These are phyloP conservation scores for Chaetodon trifascialis DNA, from an alignment of 2,113 vertebrate genomes.

Conservation along the genomic window DNA sequence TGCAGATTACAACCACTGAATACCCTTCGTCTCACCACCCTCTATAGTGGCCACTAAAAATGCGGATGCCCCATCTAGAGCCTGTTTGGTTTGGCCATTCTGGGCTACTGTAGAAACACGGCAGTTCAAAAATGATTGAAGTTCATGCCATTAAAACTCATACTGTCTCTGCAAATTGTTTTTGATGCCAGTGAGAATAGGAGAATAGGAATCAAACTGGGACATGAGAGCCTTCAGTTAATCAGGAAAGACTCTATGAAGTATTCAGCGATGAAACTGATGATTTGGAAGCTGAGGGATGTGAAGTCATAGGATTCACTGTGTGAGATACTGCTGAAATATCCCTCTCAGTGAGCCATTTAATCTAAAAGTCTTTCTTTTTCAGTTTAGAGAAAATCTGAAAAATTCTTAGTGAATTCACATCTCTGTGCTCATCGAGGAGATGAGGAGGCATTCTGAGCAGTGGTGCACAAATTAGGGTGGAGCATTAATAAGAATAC, in stretches of 20 bases:
- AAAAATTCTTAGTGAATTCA: background rate
- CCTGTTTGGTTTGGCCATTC: too few species aligned
- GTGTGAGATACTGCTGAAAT: background rate
- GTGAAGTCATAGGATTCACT: slow-evolving; percentile 15
- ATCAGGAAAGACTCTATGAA: slow-evolving; percentile 20
- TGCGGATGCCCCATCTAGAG: too few species aligned
- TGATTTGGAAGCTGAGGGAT: slow-evolving; percentile 33
- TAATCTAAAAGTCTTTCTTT: slow-evolving; percentile 1
- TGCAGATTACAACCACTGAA: too few species aligned
- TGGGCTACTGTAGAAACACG: too few species aligned
- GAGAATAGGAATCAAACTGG: slow-evolving; percentile 20
- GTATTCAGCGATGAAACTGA: slow-evolving; percentile 20
- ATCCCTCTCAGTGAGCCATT: slow-evolving; percentile 26
- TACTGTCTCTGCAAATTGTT: slow-evolving; percentile 34
- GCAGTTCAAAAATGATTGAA: background rate
- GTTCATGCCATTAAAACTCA: slow-evolving; percentile 24
- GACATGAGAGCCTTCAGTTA: slow-evolving; percentile 11
- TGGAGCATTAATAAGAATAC: background rate
- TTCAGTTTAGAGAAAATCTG: background rate
- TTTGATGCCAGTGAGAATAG: slow-evolving; percentile 42
- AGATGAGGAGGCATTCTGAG: background rate
- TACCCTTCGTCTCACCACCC: too few species aligned
- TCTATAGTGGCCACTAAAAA: too few species aligned
- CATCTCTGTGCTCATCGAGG: background rate
- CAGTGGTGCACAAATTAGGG: background rate